phyloP scores from a whole-genome alignment of 2,888 invertebrate species.

The Abrostola tripartita region DNA sequence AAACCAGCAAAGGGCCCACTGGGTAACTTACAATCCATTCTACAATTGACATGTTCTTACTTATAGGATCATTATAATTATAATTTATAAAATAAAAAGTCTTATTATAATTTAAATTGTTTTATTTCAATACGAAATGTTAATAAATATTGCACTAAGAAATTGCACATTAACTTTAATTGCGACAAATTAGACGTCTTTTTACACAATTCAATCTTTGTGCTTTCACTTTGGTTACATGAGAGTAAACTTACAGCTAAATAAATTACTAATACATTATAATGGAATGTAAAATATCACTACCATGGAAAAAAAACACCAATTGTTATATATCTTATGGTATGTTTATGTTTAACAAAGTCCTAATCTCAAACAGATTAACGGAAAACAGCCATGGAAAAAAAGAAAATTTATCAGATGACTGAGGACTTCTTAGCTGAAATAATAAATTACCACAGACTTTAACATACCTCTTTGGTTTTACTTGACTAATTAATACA shows the following conservation, averaged over 20 bases:
- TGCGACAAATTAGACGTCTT: slow-evolving; percentile 33
- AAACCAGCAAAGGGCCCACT: slow-evolving; percentile 96
- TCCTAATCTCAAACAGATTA: no score
- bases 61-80: slow-evolving; percentile 6
- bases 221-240: slow-evolving; percentile 59
- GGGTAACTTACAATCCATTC: slow-evolving; percentile 99
- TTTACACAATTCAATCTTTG: slow-evolving; percentile 57
- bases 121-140: slow-evolving; percentile 40
- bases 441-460: no score
- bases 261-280: slow-evolving; percentile 10
- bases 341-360: no score
- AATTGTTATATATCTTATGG: no score
- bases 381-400: no score
- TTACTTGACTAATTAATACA: slow-evolving; percentile 23
- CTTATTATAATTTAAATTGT: slow-evolving; percentile 14
- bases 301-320: neutral
- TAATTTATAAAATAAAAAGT: slow-evolving; percentile 27
- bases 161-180: slow-evolving; percentile 60
- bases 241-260: slow-evolving; percentile 32
- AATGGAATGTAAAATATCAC: slow-evolving; percentile 40
- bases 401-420: no score
- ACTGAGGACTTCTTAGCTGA: no score
- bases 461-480: slow-evolving; percentile 7
- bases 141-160: slow-evolving; percentile 69
- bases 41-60: slow-evolving; percentile 89